Base-by-base conservation (phyloP, 2,113 vertebrate species). In the Protobothrops mucrosquamatus region DNA sequence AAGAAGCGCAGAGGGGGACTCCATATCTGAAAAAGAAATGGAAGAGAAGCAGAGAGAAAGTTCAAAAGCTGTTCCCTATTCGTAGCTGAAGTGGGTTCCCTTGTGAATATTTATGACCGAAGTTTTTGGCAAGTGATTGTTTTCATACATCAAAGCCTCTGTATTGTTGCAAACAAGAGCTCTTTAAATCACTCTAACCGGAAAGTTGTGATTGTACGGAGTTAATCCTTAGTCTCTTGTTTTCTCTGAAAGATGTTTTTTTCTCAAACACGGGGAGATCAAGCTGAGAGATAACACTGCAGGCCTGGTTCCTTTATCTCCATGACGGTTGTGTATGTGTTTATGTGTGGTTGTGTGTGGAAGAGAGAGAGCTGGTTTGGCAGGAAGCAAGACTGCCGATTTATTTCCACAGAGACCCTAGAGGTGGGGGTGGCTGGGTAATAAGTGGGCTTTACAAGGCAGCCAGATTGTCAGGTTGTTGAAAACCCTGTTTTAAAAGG, bases 241-340 rank as follows among this genome's bases (percentile, higher is more conserved):
- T 94, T 91, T 89, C 29, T 51, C 88, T 87, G 90, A 91, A 89
- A 61, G 26, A 48, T 94, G 87, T 26, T 93, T 95, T 96, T 96
- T 93, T 90, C 56, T 91, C 46, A n/a, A 46, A n/a, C 91, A 34
- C 69, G 9, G 3, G 51, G 39, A 92, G 92, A 92, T 89, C 92
- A 95, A 95, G 94, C 94, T 85, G 91, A 34, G 46, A 96, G 95
- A 96, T 94, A 93, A 91, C 91, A 94, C 87, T 93, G 89, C 74
- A 88, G 91, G 91, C 95, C 89, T n/a, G 69, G 87, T 59, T 91
- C 90, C 81, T 89, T 81, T 87, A 95, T 94, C 86, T 92, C 55
- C 81, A 74, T 87, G 94, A 91, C 64, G 81, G 87, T 93, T 95
- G 1, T 15, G 2, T 94, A 90, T 0, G 0, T 51, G 23, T 74